These are phyloP conservation scores for Baryphthengus martii DNA, from an alignment of 2,113 vertebrate species.

Conservation along the genomic window DNA sequence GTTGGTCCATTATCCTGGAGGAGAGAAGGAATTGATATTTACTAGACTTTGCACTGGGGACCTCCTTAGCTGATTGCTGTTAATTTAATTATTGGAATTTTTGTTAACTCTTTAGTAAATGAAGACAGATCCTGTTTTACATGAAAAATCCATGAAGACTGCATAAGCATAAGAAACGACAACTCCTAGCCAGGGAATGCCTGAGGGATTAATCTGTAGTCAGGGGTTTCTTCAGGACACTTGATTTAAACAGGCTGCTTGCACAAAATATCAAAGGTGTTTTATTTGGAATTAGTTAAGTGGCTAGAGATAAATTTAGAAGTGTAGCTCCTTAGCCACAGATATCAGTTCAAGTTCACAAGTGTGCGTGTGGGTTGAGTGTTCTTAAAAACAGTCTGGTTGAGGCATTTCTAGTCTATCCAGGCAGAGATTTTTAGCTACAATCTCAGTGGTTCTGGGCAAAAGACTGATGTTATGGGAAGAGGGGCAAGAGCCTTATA, in stretches of 20 bases:
- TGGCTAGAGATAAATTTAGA: conserved; percentile 47
- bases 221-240: conserved; percentile 36
- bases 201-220: neutral
- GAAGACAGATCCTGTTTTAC: neutral
- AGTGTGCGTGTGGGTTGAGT: neutral
- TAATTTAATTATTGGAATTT: conserved; percentile 35
- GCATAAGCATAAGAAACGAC: neutral
- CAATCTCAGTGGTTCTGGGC: neutral
- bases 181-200: neutral
- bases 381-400: conserved; percentile 24
- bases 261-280: conserved; percentile 32
- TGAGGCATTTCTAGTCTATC: neutral
- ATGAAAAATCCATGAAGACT: neutral
- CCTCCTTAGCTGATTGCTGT: neutral
- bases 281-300: conserved; percentile 31
- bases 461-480: neutral
- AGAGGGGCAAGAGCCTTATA: no score
- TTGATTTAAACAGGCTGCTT: conserved; percentile 32
- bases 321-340: neutral
- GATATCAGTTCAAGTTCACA: conserved; percentile 3
- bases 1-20: neutral
- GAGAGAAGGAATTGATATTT: neutral
- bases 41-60: neutral
- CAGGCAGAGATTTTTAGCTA: neutral
- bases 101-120: conserved; percentile 42